Base-by-base conservation (phyloP, 2,888 invertebrate genomes). In the Volucella inflata region DNA sequence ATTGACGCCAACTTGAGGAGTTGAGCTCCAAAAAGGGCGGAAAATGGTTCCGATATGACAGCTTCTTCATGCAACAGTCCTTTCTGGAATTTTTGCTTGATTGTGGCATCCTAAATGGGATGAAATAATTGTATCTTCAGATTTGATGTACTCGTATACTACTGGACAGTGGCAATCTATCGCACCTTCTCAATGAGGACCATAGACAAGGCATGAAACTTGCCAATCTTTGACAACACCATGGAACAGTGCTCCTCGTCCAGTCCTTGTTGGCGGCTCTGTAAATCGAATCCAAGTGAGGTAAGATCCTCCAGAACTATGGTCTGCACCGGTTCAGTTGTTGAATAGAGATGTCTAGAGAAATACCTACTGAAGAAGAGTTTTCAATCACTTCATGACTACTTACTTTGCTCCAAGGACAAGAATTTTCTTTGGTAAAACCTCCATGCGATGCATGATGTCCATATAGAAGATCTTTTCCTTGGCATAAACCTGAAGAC, bases 201-300 rank as follows among this genome's bases (percentile, higher is more conserved):
- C 77, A 94, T 92, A 0, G 94, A 94, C 6, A 92, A 90, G 0
- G 94, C 94, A 88, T 94, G 94, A 88, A 93, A 93, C 79, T 91
- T 91, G 0, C 93, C 94, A 84, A 94, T 87, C 88, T 93, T 93
- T 55, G 91, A 90, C 70, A 94, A 89, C 1, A 94, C 93, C 65
- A 93, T 75, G 40, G 89, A 85, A 11, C 92, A 91, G 88, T 94
- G 94, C 0, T 90, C 89, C 60, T 92, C 89, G 89, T 94, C 94
- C 46, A 94, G 90, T 16, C 94, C 94, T 64, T 90, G 75, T 83
- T 93, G 92, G 42, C 94, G 92, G 79, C 93, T 92, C 11, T 93
- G 92, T 90, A 94, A 91, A 42, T 92, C 90, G 87, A 92, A 94
- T 2, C 94, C 94, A 51, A 91, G 88, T 8, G 91, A 89, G 11